Evolutionary conservation across 2,113 vertebrate genomes (phyloP).

Genomic region (Nycticryphes semicollaris): DNA sequence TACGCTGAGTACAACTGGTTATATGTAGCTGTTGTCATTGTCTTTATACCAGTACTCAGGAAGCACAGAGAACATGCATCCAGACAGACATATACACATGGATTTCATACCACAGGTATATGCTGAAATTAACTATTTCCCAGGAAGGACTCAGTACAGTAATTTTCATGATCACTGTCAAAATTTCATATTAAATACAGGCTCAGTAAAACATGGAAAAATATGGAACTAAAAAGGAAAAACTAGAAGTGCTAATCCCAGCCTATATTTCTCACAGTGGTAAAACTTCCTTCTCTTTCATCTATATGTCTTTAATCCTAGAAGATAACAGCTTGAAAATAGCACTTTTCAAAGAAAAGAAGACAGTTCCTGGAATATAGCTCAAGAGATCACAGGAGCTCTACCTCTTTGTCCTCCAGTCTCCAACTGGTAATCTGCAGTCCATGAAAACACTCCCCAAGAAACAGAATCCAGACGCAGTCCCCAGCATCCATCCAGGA

Average conservation of each 20-base stretch:
- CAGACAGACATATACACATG: not conserved
- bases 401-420: not conserved
- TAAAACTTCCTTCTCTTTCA: not conserved
- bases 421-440: not conserved
- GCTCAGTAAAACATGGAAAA: not conserved
- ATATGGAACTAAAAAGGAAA: not conserved
- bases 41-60: not conserved
- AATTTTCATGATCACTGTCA: not conserved
- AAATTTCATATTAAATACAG: not conserved
- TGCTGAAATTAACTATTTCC: not conserved
- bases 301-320: not conserved
- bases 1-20: not conserved
- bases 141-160: not conserved
- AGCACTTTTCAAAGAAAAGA: not conserved
- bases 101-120: not conserved
- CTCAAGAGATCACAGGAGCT: not conserved
- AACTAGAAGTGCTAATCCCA: not conserved
- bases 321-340: not conserved
- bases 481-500: too few species aligned
- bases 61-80: not conserved
- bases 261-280: not conserved
- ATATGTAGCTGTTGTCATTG: not conserved
- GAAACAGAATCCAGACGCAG: not conserved
- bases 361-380: not conserved
- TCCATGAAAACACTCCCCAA: fast-evolving